phyloP scores from a whole-genome alignment of 2,113 vertebrate species.

The Butorides virescens region DNA sequence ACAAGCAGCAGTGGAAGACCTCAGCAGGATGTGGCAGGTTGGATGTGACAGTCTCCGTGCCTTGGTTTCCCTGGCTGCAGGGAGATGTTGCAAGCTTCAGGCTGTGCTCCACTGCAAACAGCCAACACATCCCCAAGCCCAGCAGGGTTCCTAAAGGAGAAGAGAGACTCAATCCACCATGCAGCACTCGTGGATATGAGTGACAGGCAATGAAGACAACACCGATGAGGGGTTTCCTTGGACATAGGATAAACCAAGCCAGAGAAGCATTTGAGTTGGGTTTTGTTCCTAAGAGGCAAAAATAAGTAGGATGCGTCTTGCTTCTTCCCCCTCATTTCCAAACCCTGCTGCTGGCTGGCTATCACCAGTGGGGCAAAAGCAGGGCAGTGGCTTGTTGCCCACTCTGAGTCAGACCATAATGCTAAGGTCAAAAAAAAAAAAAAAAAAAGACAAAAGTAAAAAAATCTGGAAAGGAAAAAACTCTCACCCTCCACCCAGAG shows the following conservation, averaged over 20 bases:
- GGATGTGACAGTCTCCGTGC: fast-evolving
- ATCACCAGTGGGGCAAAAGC: background rate
- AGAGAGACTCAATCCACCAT: background rate
- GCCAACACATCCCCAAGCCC: background rate
- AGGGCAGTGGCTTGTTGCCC: background rate
- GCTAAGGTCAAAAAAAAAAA: background rate
- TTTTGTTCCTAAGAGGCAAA: background rate
- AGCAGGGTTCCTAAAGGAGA: background rate
- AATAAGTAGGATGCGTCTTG: background rate
- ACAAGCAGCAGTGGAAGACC: background rate
- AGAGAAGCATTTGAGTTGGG: background rate
- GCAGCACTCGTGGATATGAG: fast-evolving
- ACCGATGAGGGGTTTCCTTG: background rate
- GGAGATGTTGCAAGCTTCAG: background rate
- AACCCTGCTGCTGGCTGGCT: background rate
- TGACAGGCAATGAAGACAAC: background rate
- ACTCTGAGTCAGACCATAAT: background rate
- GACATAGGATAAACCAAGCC: background rate
- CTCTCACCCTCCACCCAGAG: background rate
- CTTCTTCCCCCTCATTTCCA: background rate
- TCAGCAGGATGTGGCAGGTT: background rate
- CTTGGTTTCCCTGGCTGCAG: background rate
- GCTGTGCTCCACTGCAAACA: background rate
- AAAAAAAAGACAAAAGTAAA: background rate
- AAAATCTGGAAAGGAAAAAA: background rate